These are phyloP conservation scores for Macrochelys suwanniensis DNA, from an alignment of 2,797 vertebrate genomes.

Conservation along the genomic window DNA sequence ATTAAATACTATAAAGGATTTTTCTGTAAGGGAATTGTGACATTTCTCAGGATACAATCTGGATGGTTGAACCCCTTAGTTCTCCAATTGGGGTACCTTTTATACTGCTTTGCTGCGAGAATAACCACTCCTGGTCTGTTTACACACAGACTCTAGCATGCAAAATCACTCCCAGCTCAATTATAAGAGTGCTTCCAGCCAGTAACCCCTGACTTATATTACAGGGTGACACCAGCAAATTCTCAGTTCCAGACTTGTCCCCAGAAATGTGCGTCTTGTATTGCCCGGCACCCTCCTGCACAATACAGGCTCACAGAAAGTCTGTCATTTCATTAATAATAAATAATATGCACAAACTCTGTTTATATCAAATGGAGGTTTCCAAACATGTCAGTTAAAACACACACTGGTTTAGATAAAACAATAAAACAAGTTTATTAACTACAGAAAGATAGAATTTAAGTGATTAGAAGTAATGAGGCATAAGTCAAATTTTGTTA, in stretches of 20 bases:
- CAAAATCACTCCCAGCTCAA: background rate
- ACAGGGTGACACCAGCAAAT: background rate
- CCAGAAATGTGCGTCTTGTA: background rate
- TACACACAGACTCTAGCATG: background rate
- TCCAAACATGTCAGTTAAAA: background rate
- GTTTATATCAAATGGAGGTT: background rate
- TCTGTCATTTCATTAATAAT: background rate
- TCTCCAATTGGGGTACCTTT: background rate
- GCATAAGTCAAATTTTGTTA: background rate
- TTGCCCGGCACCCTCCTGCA: background rate
- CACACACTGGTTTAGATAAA: background rate
- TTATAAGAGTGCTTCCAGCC: background rate
- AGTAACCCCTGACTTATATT: background rate
- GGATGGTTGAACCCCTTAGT: background rate
- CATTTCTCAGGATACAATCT: background rate
- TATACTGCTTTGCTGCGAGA: background rate
- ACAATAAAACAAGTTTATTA: background rate
- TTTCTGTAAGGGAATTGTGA: background rate
- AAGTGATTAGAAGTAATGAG: background rate
- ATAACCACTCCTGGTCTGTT: background rate
- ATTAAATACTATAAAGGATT: background rate
- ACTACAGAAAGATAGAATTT: background rate
- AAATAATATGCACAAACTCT: background rate
- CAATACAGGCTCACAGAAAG: background rate
- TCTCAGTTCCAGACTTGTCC: background rate